Percentiles rank a stretch among this genome's conserved stretches.
These are phyloP conservation scores for Hycleus cichorii DNA, from an alignment of 1,140 invertebrate species.

Conservation along the genomic window DNA sequence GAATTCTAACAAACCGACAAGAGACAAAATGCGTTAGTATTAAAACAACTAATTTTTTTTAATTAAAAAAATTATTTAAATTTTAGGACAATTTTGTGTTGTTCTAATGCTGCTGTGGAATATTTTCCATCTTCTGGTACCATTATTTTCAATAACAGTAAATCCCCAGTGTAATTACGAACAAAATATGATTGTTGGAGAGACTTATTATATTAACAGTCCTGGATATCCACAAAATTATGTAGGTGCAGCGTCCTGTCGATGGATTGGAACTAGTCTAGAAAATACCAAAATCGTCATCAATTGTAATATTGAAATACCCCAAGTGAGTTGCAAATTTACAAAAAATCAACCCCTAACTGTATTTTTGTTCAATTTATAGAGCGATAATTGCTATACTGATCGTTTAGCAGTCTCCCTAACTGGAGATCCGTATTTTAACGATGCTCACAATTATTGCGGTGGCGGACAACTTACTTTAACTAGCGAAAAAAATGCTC, in stretches of 20 bases:
- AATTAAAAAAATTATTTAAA: no score
- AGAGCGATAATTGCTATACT: constrained; percentile 31
- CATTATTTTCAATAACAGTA: constrained; percentile 8
- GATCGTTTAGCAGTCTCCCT: constrained; percentile 46
- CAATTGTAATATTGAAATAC: constrained; percentile 40
- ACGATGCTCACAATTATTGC: constrained; percentile 46
- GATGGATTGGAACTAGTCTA: constrained; percentile 45
- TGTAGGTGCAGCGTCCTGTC: constrained; percentile 38
- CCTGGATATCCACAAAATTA: constrained; percentile 46
- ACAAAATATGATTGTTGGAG: constrained; percentile 34
- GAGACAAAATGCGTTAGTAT: no score
- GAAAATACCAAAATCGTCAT: constrained; percentile 37
- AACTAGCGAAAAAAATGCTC: constrained; percentile 39
- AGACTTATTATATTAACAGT: constrained; percentile 45
- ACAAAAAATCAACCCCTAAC: background rate
- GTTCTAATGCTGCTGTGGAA: background rate
- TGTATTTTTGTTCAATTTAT: constrained; percentile 1
- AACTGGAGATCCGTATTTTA: constrained; percentile 42
- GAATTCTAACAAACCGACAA: no score
- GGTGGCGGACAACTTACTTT: constrained; percentile 43
- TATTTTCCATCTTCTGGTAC: constrained; percentile 3
- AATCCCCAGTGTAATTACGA: constrained; percentile 26
- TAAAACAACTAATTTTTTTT: no score
- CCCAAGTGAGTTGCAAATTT: constrained; percentile 41
- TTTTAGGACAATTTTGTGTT: no score